These are phyloP conservation scores for Athrips mouffetella DNA, from an alignment of 2,888 invertebrate species.

Conservation along the genomic window DNA sequence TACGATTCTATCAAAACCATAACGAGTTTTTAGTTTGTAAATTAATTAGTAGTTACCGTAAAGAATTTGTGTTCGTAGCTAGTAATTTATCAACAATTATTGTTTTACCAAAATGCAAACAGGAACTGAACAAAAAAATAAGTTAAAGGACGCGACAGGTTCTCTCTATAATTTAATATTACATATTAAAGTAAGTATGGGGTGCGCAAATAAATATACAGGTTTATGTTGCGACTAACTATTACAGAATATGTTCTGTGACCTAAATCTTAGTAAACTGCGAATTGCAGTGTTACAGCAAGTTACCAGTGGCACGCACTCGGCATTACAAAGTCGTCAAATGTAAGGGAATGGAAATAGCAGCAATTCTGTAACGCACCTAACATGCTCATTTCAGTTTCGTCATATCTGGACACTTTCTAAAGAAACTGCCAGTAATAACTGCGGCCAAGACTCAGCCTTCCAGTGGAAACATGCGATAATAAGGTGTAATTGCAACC, in stretches of 20 bases:
- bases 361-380: conserved; percentile 59
- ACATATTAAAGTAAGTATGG: conserved; percentile 21
- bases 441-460: conserved; percentile 53
- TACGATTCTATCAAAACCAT: not conserved
- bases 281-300: conserved; percentile 36
- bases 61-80: not conserved
- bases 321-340: conserved; percentile 58
- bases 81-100: not conserved
- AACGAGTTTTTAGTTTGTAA: conserved; percentile 7
- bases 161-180: conserved; percentile 14
- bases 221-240: conserved; percentile 27
- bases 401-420: conserved; percentile 73
- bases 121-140: conserved; percentile 1
- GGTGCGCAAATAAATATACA: no score
- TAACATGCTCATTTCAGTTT: conserved; percentile 63
- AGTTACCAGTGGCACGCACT: conserved; percentile 63
- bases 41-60: not conserved
- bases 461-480: conserved; percentile 74
- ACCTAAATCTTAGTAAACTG: conserved; percentile 44
- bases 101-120: not conserved
- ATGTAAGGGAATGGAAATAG: conserved; percentile 47
- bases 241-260: conserved; percentile 45
- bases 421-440: conserved; percentile 68
- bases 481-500: conserved; percentile 75
- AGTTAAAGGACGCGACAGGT: not conserved